Conservation (phyloP, 2,888 invertebrate genomes). For the Zygothrica quintamaculata region DNA sequence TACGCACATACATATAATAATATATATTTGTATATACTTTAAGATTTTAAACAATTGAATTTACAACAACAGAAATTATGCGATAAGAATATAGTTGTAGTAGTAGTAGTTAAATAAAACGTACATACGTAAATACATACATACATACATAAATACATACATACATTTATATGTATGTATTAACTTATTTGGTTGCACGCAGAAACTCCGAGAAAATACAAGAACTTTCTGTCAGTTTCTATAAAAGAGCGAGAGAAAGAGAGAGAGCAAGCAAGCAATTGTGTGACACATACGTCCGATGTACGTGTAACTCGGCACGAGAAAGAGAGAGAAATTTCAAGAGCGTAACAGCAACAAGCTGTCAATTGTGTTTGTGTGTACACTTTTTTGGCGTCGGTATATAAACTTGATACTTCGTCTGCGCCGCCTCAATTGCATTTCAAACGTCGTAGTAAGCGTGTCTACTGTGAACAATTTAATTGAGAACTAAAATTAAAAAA, state of each 20-base stretch:
- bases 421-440: conserved; percentile 28
- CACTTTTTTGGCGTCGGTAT: conserved; percentile 53
- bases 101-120: conserved; percentile 31
- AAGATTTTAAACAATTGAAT: conserved; percentile 26
- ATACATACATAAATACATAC: conserved; percentile 8
- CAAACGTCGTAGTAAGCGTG: conserved; percentile 8
- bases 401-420: conserved; percentile 37
- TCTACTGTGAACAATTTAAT: conserved; percentile 21
- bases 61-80: conserved; percentile 1
- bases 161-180: conserved; percentile 6
- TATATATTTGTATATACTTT: conserved; percentile 7
- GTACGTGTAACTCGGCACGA: conserved; percentile 9
- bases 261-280: conserved; percentile 8
- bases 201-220: conserved; percentile 33
- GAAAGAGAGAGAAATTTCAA: conserved; percentile 62
- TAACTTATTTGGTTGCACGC: conserved; percentile 2
- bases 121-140: conserved; percentile 7
- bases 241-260: conserved; percentile 11
- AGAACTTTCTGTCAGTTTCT: conserved; percentile 23
- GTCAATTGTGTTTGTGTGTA: conserved; percentile 39
- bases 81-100: conserved; percentile 6
- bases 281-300: conserved; percentile 17
- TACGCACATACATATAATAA: too few relatives aligned
- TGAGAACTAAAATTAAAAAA: not conserved
- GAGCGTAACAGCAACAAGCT: conserved; percentile 38